A percentile compares a stretch with the other conserved stretches of the same genome.
Conservation (phyloP, 2,113 vertebrate genomes). For the Cryptotis parvus region DNA sequence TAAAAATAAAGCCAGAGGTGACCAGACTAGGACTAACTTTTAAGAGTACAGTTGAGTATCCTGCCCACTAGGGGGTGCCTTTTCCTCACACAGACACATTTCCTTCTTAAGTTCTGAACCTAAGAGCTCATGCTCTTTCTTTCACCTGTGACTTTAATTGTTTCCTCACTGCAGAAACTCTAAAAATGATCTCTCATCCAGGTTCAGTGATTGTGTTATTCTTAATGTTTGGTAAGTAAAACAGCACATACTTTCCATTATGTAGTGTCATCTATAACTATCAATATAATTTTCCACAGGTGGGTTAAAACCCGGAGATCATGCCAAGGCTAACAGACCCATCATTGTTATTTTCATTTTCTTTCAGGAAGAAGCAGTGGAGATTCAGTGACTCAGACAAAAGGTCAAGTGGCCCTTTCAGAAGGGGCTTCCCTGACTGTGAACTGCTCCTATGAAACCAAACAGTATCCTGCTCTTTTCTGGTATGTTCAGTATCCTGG, state of each 20-base stretch:
- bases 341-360: background rate
- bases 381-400: constrained; percentile 39
- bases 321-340: background rate
- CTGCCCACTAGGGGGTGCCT: background rate
- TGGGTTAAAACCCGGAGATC: background rate
- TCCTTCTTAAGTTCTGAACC: background rate
- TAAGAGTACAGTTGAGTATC: background rate
- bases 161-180: background rate
- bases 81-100: background rate
- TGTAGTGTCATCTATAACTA: background rate
- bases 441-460: constrained; percentile 13
- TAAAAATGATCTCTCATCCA: background rate
- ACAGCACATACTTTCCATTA: background rate
- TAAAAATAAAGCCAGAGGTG: background rate
- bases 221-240: constrained; percentile 36
- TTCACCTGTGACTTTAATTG: background rate
- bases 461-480: fast-evolving
- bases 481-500: constrained; percentile 68
- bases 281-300: background rate
- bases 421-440: background rate
- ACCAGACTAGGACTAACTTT: background rate
- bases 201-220: background rate
- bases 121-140: background rate
- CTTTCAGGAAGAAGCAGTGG: background rate
- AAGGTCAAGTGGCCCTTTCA: background rate